Base-by-base conservation (phyloP, 2,888 invertebrate genomes). In the Nomada fabriciana region DNA sequence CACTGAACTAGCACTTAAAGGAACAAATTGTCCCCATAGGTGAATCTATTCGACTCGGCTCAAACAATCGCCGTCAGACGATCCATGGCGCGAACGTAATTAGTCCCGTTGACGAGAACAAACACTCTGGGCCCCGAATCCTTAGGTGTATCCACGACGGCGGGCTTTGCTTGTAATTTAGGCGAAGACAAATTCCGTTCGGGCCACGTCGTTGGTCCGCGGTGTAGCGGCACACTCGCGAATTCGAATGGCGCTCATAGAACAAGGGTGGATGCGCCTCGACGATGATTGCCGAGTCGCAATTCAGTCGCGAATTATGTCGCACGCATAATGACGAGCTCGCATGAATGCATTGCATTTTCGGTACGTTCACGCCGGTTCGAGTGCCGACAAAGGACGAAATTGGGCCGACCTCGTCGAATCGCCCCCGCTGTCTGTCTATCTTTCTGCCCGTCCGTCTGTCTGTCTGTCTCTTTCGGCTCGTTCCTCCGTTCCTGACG, bases 311-410 rank as follows among this genome's bases (percentile, higher is more conserved):
- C 86, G 84, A 88, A 91, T 91, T 91, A 91, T 89, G 88, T 89
- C 84, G 84, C 87, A 76, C 84, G 89, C 90, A 90, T 91, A 91
- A 91, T 90, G 90, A 91, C 89, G 84, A 87, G 55, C 80, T 86
- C 87, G 85, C 89, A 88, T 88, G 91, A 91, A 91, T 92, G 89
- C 90, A 80, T 81, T 75, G 84, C 83, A 89, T 90, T 90, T 88
- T 91, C 89, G 79, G 75, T 85, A 81, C 88, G 89, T 88, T 89
- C 83, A 88, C 86, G 83, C 81, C 86, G 80, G 36, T 86, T 83
- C 82, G 83, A 68, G 55, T 80, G 75, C 64, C 86, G 83, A 89
- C 89, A 90, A 89, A 89, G 82, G 82, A 59, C 67, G 75, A 75
- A 85, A 86, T 89, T 87, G 81, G 79, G 73, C 82, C 76, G 81